Percentiles rank a stretch among this genome's conserved stretches.
Conservation (phyloP, 2,113 vertebrate species). For the Pachycephala philippinensis region DNA sequence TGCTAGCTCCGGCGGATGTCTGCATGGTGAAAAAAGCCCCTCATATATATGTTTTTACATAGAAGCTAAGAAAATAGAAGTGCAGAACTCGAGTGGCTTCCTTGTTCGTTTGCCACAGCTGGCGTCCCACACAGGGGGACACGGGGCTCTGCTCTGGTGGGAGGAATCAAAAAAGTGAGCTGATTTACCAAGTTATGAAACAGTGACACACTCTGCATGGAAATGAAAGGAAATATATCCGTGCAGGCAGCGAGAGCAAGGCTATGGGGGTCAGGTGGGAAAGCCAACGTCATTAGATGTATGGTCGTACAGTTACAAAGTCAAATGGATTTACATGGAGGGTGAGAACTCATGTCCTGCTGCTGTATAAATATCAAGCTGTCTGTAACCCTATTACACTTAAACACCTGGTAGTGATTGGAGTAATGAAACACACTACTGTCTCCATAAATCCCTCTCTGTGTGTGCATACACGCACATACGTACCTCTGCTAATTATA, state of each 20-base stretch:
- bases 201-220: constrained; percentile 1
- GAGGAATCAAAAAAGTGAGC: constrained; percentile 29
- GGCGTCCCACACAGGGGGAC: neutral
- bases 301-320: neutral
- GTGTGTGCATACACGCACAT: rapidly evolving
- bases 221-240: constrained; percentile 18
- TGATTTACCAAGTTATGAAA: constrained; percentile 42
- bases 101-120: neutral
- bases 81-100: neutral
- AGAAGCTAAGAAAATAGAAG: neutral
- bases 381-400: neutral
- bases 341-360: neutral
- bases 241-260: neutral
- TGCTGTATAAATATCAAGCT: neutral
- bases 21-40: neutral
- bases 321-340: neutral
- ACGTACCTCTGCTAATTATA: neutral
- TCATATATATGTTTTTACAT: neutral
- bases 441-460: neutral
- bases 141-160: neutral
- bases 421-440: neutral
- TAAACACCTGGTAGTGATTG: neutral
- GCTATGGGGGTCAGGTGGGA: neutral
- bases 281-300: neutral
- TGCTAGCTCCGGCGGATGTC: neutral